phyloP scores from a whole-genome alignment of 2,888 invertebrate species.

The Acrobasis suavella region DNA sequence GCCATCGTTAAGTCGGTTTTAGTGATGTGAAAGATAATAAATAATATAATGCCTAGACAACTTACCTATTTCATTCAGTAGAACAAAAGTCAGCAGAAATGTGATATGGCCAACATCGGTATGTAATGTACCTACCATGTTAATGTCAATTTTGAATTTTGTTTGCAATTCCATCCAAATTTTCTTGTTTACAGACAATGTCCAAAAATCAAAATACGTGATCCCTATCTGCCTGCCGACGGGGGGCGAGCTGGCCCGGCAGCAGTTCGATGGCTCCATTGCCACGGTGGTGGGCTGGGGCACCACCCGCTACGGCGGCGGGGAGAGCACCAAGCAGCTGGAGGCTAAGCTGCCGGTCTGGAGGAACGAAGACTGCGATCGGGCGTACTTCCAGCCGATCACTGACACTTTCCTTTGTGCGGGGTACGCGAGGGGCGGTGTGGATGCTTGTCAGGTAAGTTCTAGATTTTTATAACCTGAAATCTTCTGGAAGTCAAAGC shows the following conservation, averaged over 20 bases:
- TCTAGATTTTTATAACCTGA: neutral
- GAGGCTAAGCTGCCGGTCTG: conserved; percentile 94
- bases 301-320: conserved; percentile 93
- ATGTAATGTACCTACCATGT: too few species aligned
- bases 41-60: too few species aligned
- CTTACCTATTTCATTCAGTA: too few species aligned
- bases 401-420: conserved; percentile 95
- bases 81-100: too few species aligned
- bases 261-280: conserved; percentile 87
- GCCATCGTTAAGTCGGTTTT: too few species aligned
- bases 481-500: too few species aligned
- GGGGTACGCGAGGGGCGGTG: conserved; percentile 93
- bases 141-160: too few species aligned
- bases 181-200: conserved; percentile 78
- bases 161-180: too few species aligned
- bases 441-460: conserved; percentile 94
- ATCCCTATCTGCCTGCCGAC: conserved; percentile 93
- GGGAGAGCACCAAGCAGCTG: conserved; percentile 92
- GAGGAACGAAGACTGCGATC: conserved; percentile 94
- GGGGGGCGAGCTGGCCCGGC: conserved; percentile 68
- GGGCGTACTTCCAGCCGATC: conserved; percentile 96
- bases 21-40: too few species aligned
- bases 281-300: conserved; percentile 97
- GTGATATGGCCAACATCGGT: too few species aligned
- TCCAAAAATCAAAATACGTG: conserved; percentile 91